Base-by-base conservation (phyloP, 2,797 vertebrate genomes). In the Jordanella pulchra region DNA sequence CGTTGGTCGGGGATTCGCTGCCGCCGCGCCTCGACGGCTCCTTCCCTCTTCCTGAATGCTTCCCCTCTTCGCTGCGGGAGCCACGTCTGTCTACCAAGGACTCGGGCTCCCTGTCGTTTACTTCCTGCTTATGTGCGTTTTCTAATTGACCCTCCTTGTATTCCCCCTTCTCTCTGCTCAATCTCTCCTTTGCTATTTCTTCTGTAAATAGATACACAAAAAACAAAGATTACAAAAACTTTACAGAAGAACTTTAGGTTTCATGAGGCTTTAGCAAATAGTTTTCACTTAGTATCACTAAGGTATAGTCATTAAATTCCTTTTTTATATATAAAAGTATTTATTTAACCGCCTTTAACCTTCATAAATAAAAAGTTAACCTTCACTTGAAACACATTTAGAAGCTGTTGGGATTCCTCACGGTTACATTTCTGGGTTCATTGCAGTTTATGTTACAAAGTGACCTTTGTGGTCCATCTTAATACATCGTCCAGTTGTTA, bases 141-240 rank as follows among this genome's bases (percentile, higher is more conserved):
- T 93, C 96, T 89, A 92, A 93, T 92, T 96, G 95, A 63, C 96
- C 94, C 90, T 96, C 96, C 87, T 92, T 96, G 91, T 95, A 95
- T 89, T 96, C 96, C 90, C 92, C 95, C 87, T 93, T 95, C 85
- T 99, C 97, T 94, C 95, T 97, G 90, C 91, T 94, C 90, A 95
- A 89, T 89, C 95, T 94, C 87, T 97, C 97, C 85, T 93, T 93
- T 85, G 92, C 94, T 91, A 95, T 93, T 89, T 98, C 97, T 91
- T 99, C 97, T 98, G 93, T 18, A 28, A 45, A 81, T n/a, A n/a
- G n/a, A 78, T 76, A 77, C 78, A 76, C 78, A n/a, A 79, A 48
- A 73, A 58, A 79, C 6, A 76, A 1, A 45, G 0, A 23, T 1
- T 12, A 77, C 71, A 76, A 60, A 80, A 72, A 30, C 50, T 18